A percentile compares a stretch with the other conserved stretches of the same genome.
These are phyloP conservation scores for Geodia barretti DNA, from an alignment of 37 sponge, comb jelly and placozoan genomes.

Conservation along the genomic window DNA sequence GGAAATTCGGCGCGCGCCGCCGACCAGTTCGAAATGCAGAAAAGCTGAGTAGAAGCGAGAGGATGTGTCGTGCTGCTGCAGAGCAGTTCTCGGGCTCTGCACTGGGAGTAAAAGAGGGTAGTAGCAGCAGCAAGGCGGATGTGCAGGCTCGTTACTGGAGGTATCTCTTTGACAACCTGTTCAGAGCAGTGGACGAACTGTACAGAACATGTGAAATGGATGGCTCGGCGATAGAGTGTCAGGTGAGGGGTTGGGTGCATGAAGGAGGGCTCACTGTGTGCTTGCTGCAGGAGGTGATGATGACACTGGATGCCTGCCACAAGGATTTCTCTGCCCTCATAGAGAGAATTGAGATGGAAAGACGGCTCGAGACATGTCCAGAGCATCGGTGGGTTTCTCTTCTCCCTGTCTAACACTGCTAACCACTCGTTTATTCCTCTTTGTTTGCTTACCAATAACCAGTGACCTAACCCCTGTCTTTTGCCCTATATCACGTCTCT, in stretches of 20 bases:
- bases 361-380: neutral
- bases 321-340: constrained; percentile 82
- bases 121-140: constrained; percentile 21
- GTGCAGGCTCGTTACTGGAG: constrained; percentile 88
- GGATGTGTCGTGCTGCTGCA: neutral
- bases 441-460: too few relatives aligned
- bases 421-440: too few relatives aligned
- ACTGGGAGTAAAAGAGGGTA: neutral
- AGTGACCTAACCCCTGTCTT: too few relatives aligned
- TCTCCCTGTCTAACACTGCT: too few relatives aligned
- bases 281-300: constrained; percentile 73
- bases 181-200: constrained; percentile 86
- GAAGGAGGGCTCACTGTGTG: neutral
- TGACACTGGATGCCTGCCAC: constrained; percentile 79
- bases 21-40: neutral
- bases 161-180: constrained; percentile 91
- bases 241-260: constrained; percentile 41
- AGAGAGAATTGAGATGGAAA: constrained; percentile 58
- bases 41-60: neutral
- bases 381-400: neutral
- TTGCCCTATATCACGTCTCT: too few relatives aligned
- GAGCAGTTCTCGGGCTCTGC: neutral
- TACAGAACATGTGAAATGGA: constrained; percentile 86
- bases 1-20: neutral
- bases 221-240: constrained; percentile 72